A percentile compares a stretch with the other conserved stretches of the same genome.
Conservation (phyloP, 2,888 invertebrate species). For the Crepidodera aurea region DNA sequence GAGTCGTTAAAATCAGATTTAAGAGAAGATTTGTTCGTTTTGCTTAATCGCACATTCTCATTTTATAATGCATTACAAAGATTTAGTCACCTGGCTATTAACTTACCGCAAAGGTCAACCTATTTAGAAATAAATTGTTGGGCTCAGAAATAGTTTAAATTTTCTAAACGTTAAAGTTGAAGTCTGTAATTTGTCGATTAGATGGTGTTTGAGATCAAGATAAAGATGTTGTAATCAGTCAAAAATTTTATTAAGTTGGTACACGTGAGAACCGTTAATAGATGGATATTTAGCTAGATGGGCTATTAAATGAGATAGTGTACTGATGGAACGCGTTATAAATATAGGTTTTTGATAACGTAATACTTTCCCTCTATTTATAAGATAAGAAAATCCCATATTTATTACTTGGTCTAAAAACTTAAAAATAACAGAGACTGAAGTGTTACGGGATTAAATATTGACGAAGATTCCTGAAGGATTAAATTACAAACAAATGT, state of each 20-base stretch:
- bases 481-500: no score
- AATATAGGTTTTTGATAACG: no score
- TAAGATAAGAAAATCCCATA: no score
- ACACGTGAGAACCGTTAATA: not conserved
- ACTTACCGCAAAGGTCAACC: constrained; percentile 10
- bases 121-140: not conserved
- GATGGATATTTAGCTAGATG: no score
- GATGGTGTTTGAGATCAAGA: constrained; percentile 8
- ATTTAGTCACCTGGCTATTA: constrained; percentile 15
- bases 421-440: no score
- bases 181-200: constrained; percentile 19
- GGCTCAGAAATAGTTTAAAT: constrained; percentile 16
- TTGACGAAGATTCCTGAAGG: no score
- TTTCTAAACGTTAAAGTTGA: constrained; percentile 3
- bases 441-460: no score
- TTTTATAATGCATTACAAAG: constrained; percentile 3
- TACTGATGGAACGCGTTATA: no score
- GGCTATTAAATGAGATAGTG: no score
- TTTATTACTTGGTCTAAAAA: no score
- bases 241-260: constrained; percentile 6
- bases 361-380: no score
- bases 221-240: constrained; percentile 20
- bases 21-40: constrained; percentile 24
- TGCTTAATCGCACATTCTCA: constrained; percentile 21
- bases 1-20: constrained; percentile 31